Evolutionary conservation across 2,113 vertebrate genomes (phyloP).

Genomic region (Mobula hypostoma): DNA sequence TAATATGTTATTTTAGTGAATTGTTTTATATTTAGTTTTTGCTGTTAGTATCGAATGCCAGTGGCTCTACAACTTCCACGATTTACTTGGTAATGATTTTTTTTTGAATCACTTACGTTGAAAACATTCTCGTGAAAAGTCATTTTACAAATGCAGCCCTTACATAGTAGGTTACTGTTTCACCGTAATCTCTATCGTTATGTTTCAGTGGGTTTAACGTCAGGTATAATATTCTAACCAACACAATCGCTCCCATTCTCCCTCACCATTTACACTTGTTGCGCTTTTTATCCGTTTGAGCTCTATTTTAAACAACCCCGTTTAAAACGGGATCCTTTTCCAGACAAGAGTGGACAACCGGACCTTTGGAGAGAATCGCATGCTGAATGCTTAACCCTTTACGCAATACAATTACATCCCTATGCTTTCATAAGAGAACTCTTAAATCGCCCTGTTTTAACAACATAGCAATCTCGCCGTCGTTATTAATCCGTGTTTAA

Average conservation of each 20-base stretch:
- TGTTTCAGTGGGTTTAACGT: neutral
- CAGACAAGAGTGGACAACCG: neutral
- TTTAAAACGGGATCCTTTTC: neutral
- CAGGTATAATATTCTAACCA: neutral
- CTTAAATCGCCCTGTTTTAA: neutral
- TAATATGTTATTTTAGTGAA: neutral
- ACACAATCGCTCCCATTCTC: neutral
- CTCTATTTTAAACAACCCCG: neutral
- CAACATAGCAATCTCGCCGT: neutral
- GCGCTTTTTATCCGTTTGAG: neutral
- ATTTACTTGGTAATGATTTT: neutral
- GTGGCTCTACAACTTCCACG: neutral
- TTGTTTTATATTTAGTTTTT: neutral
- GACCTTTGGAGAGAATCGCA: neutral
- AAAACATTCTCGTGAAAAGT: neutral
- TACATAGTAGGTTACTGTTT: neutral
- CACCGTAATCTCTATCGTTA: neutral
- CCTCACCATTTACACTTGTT: conserved; percentile 27
- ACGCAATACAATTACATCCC: neutral
- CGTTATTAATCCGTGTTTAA: neutral
- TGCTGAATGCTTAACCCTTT: neutral
- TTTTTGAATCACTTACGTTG: neutral
- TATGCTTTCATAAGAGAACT: neutral
- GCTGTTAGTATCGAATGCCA: neutral
- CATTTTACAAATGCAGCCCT: neutral